Evolutionary conservation across 2,888 invertebrate genomes (phyloP), one percentile per base, ranked within the genome.

Genomic region (Drosophila affinis): DNA sequence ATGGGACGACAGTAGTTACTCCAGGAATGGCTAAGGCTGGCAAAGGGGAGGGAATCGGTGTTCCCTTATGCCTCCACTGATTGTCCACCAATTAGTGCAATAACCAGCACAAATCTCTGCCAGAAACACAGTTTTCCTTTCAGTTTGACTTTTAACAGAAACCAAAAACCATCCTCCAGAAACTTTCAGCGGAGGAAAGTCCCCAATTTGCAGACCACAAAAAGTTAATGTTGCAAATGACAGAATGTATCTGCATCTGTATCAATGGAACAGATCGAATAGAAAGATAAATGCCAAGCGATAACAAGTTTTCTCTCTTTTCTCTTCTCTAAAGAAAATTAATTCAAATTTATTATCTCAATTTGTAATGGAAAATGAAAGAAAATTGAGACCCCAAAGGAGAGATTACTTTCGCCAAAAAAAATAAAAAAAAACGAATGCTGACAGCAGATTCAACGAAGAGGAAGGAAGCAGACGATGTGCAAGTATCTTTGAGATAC

Each of bases 311-410:
- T 54, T 32, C 2, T 17, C 10, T 27, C 29, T 64, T 79, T 63
- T 17, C 29, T 27, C 62, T 48, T 49, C 44, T 27, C 29, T 14
- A 58, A n/a, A 32, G 57, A 34, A 75, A 87, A 89, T 83, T 86
- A 83, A 87, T 89, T 88, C 75, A 75, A 89, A 87, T 89, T 89
- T 86, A 87, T 87, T 83, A 79, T 75, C 76, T 78, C 88, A 83
- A 88, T 86, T 86, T 86, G 81, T 89, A 86, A 83, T 77, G 84
- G 75, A 71, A 72, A 86, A 86, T 82, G 72, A 73, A 67, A 76
- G 69, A 27, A 27, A 67, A 62, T 14, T 12, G 17, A 48, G 70
- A 58, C 34, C 21, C 53, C 52, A 10, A 52, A 27, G 39, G 27
- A 47, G 39, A 56, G 18, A 18, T 44, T 44, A 51, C 69, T 68